Base-by-base conservation (phyloP, 2,113 vertebrate genomes). In the Perognathus longimembris region DNA sequence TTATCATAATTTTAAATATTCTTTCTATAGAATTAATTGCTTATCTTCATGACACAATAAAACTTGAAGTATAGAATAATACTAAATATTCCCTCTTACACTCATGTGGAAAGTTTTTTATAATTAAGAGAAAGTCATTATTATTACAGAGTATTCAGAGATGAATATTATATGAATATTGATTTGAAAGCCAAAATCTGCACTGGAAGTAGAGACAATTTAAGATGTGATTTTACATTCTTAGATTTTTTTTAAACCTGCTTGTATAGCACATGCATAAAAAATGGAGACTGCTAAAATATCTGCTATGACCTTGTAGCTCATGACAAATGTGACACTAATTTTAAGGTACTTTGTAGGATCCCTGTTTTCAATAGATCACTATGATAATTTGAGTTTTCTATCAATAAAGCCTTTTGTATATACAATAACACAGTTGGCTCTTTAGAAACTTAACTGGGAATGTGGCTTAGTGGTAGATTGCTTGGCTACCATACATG, bases 1-100 rank as follows among this genome's bases (percentile, higher is more conserved):
- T 79, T 86, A 82, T 76, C 90, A 7, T 93, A 87, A 91, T 88
- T 77, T 42, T 81, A 6, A 54, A 36, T 66, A 57, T 80, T 70
- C 12, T 76, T 93, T 89, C 85, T 76, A 1, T 76, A 75, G 77
- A 75, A 3, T 63, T 67, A 85, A 74, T 79, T 86, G 12, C 32
- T 91, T 74, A 59, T 70, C 24, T 81, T 18, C 7, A 40, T 73
- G 59, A 74, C 6, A 26, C 20, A 80, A 64, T 59, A 73, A 88
- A 92, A 93, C n/a, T n/a, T 0, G 75, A 67, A 61, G 26, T 6
- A 45, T 0, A n/a, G 45, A 69, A 64, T 69, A 54, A 64, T 12
- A 85, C 86, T 64, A 82, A 91, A 75, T 69, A 40, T 85, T 64
- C 21, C 54, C 34, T 34, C 15, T 64, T 79, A 22, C 57, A 57